A percentile compares a stretch with the other conserved stretches of the same genome.
Conservation (phyloP, 2,888 invertebrate species). For the Poecilus cupreus region DNA sequence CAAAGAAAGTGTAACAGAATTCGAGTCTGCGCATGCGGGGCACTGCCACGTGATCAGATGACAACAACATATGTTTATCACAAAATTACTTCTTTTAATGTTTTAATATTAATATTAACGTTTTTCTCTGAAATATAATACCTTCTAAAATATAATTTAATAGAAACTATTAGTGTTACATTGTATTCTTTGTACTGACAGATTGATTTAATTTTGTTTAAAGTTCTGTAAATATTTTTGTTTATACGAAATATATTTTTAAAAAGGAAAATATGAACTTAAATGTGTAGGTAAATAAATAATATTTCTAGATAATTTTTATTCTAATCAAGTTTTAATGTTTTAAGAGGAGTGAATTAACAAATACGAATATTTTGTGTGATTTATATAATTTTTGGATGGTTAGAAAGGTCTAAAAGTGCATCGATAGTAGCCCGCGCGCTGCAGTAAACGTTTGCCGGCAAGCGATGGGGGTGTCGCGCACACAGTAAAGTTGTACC, state of each 20-base stretch:
- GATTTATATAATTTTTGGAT: not conserved
- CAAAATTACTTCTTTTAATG: not conserved
- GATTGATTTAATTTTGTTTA: not conserved
- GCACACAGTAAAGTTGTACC: slow-evolving; percentile 6
- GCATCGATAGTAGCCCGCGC: slow-evolving; percentile 34
- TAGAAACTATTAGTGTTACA: not conserved
- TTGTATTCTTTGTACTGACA: not conserved
- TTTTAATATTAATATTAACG: not conserved
- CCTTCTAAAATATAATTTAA: not conserved
- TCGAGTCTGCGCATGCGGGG: slow-evolving; percentile 27
- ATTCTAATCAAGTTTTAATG: not conserved
- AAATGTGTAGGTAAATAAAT: not conserved
- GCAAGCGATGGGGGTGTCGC: slow-evolving; percentile 54
- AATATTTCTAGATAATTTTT: not conserved
- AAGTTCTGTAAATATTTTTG: too few relatives aligned
- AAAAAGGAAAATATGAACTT: too few relatives aligned
- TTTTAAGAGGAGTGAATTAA: not conserved
- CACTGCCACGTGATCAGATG: slow-evolving; percentile 49
- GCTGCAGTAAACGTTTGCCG: slow-evolving; percentile 23
- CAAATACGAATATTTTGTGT: not conserved
- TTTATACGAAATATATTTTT: not conserved
- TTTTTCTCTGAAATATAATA: not conserved
- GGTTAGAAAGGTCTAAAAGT: not conserved
- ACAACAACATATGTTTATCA: slow-evolving; percentile 1
- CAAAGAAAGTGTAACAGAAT: slow-evolving; percentile 25